Base-by-base conservation (phyloP, 2,888 invertebrate species). In the Apodemia hepburni region DNA sequence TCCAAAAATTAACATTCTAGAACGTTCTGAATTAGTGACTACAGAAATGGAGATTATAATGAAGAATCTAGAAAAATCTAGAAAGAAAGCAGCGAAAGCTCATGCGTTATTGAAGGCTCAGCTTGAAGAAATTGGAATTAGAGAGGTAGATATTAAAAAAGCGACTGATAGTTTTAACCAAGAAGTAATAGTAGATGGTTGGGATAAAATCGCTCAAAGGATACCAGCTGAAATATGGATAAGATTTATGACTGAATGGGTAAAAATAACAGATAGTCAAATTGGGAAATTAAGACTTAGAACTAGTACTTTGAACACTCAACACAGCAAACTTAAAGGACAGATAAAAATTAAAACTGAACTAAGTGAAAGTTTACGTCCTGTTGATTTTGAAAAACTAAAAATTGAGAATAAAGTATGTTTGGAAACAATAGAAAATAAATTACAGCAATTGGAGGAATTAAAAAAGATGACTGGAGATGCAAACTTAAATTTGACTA, bases 301-400 rank as follows among this genome's bases (percentile, higher is more conserved):
- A 64, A 93, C 92, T 0, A 90, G 92, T 63, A 93, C 93, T 0
- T 71, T 93, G 0, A 93, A 92, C 73, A 84, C 86, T 0, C 92
- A 92, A 66, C 90, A 88, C 70, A 85, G 80, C 51, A 93, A 93
- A 75, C 75, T 94, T 0, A 92, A 90, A 65, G 81, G 87, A 0
- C 92, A 93, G 66, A 86, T 94, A 2, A 80, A 85, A 38, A 84
- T 92, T 7, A 93, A 94, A 67, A 83, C 87, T 6, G 93, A 94
- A 71, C 72, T 94, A 0, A 93, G 93, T 15, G 93, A 93, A 65
- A 90, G 87, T 59, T 75, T 95, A 0, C 84, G 93, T 61, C 90
- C 93, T 0, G 92, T 94, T 0, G 95, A 95, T 74, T 95, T 95
- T 68, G 93, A 94, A 38, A 93, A 94, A 72, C 71, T 94, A 3